Conservation (phyloP, 2,113 vertebrate species). For the Andinoacara biseriatus region DNA sequence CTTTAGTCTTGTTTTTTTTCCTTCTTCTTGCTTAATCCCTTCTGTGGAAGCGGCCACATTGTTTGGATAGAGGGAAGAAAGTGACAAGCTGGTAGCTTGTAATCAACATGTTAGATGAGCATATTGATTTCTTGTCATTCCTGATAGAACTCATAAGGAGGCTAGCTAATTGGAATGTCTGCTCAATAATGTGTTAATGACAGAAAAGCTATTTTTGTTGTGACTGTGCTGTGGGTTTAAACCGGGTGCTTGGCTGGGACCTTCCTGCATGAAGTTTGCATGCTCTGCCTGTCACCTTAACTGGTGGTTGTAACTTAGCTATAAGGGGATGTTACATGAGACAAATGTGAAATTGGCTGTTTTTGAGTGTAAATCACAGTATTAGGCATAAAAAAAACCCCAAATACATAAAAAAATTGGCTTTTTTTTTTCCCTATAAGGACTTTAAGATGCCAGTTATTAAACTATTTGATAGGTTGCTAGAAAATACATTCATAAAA, state of each 20-base stretch:
- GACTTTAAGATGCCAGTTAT: not conserved
- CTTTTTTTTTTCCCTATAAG: not conserved
- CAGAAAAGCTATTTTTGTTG: conserved; percentile 7
- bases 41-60: conserved; percentile 5
- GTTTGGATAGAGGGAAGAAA: conserved; percentile 28
- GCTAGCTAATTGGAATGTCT: not conserved
- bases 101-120: conserved; percentile 32
- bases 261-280: not conserved
- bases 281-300: not conserved
- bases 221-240: not conserved
- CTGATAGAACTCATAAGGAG: conserved; percentile 25
- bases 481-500: not conserved
- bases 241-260: not conserved
- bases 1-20: conserved; percentile 46
- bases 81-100: conserved; percentile 14
- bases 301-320: not conserved
- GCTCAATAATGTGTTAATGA: conserved; percentile 7
- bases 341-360: not conserved
- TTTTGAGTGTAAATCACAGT: not conserved
- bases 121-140: conserved; percentile 43
- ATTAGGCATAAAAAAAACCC: not conserved
- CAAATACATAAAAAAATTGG: not conserved
- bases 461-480: not conserved
- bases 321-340: not conserved
- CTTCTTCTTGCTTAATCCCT: conserved; percentile 61